phyloP scores from a whole-genome alignment of 2,888 invertebrate genomes.

The Microchrysa polita region DNA sequence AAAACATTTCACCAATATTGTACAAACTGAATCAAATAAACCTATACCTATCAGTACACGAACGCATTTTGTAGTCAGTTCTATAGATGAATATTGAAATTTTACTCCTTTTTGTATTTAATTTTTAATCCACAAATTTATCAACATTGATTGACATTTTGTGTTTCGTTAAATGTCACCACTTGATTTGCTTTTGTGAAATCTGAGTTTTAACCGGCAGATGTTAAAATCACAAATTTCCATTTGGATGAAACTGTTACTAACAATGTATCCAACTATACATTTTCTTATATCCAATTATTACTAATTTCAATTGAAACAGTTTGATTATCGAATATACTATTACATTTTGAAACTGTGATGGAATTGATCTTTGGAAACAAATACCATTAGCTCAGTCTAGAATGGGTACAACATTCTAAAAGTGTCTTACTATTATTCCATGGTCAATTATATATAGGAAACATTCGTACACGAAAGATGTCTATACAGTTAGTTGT shows the following conservation, averaged over 20 bases:
- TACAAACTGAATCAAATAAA: slow-evolving; percentile 8
- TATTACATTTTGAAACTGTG: neutral
- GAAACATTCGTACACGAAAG: too few relatives aligned
- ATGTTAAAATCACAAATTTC: neutral
- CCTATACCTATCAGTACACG: slow-evolving; percentile 24
- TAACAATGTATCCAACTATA: neutral
- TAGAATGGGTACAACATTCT: too few relatives aligned
- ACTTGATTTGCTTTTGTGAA: slow-evolving; percentile 19
- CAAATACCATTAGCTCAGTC: neutral
- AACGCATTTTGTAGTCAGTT: slow-evolving; percentile 33
- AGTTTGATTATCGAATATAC: neutral
- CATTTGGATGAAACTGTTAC: neutral
- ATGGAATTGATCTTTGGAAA: neutral
- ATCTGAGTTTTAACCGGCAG: neutral
- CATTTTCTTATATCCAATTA: neutral
- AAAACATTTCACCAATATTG: neutral
- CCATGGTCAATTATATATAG: too few relatives aligned
- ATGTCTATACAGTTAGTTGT: too few relatives aligned
- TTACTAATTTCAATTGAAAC: neutral
- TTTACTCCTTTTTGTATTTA: neutral
- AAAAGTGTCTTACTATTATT: too few relatives aligned
- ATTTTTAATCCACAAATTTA: too few relatives aligned
- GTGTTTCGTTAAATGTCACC: neutral
- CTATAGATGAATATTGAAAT: slow-evolving; percentile 13
- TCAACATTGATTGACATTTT: neutral